These are phyloP conservation scores for Plutomurus gul DNA, from an alignment of 1,140 invertebrate genomes.

Conservation along the genomic window DNA sequence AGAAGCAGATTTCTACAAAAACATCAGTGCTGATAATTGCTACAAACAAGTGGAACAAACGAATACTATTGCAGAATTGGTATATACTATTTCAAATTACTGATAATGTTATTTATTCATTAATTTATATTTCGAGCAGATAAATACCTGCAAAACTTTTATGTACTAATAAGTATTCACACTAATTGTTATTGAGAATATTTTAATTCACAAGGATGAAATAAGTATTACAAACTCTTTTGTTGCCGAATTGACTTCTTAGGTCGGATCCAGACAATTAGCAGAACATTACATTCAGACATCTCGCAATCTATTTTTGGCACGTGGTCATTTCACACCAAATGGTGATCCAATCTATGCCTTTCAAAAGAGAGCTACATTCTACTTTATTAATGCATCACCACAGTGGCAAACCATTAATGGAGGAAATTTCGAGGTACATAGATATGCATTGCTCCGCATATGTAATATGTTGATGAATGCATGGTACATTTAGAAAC, in stretches of 20 bases:
- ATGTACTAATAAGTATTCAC: too few relatives aligned
- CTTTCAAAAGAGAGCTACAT: constrained; percentile 60
- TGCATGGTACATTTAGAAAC: too few relatives aligned
- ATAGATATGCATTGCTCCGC: not conserved
- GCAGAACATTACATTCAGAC: constrained; percentile 43
- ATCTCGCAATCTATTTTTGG: constrained; percentile 54
- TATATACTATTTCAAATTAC: not conserved
- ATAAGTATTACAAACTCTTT: too few relatives aligned
- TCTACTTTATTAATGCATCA: constrained; percentile 62
- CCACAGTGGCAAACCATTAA: constrained; percentile 62
- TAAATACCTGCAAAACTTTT: too few relatives aligned
- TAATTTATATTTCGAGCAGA: not conserved
- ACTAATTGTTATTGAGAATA: too few relatives aligned
- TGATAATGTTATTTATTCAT: not conserved
- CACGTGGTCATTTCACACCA: constrained; percentile 63
- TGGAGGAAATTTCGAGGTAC: constrained; percentile 50
- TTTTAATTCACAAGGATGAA: too few relatives aligned
- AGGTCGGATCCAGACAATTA: constrained; percentile 32
- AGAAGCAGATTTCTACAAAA: constrained; percentile 21
- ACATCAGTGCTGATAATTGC: constrained; percentile 1
- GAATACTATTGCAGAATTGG: not conserved
- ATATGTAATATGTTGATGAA: too few relatives aligned
- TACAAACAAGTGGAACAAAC: constrained; percentile 39
- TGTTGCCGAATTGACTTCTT: not conserved
- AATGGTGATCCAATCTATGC: constrained; percentile 61